Evolutionary conservation across 2,797 vertebrate genomes (phyloP).

Genomic region (Molossus alvarezi): DNA sequence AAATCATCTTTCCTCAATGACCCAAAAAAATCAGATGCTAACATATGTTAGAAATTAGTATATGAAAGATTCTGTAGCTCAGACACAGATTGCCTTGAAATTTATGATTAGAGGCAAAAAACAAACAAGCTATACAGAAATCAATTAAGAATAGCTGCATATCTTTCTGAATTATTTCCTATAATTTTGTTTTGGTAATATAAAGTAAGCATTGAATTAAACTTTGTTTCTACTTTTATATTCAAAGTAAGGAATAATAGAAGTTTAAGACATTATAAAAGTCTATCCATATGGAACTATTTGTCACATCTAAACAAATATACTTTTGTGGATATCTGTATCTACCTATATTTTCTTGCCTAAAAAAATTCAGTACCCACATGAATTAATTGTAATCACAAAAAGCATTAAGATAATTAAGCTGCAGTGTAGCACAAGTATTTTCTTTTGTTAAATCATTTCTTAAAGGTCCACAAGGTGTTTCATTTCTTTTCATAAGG

Average conservation of each 20-base stretch:
- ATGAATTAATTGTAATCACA: slow-evolving; percentile 12
- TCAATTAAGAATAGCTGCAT: not conserved
- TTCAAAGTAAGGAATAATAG: not conserved
- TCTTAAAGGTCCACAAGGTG: not conserved
- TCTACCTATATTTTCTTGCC: not conserved
- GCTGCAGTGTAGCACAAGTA: slow-evolving; percentile 75
- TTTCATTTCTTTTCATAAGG: not conserved
- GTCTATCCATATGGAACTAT: not conserved
- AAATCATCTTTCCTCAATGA: not conserved
- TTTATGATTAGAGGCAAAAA: not conserved
- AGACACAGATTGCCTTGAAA: accelerated
- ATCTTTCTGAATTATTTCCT: slow-evolving; percentile 3
- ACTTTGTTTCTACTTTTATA: not conserved
- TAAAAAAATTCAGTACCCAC: not conserved
- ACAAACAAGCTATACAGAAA: not conserved
- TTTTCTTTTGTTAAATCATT: slow-evolving; percentile 61
- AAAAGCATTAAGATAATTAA: slow-evolving; percentile 57
- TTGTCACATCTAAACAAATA: not conserved
- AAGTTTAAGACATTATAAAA: slow-evolving; percentile 39
- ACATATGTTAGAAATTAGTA: slow-evolving; percentile 40
- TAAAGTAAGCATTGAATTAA: slow-evolving; percentile 16
- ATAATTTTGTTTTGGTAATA: not conserved
- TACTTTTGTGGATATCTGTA: not conserved
- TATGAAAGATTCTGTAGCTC: not conserved
- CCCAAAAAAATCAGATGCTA: slow-evolving; percentile 10